These are phyloP conservation scores for Plebejus anna DNA, from an alignment of 2,888 invertebrate genomes.

Conservation along the genomic window DNA sequence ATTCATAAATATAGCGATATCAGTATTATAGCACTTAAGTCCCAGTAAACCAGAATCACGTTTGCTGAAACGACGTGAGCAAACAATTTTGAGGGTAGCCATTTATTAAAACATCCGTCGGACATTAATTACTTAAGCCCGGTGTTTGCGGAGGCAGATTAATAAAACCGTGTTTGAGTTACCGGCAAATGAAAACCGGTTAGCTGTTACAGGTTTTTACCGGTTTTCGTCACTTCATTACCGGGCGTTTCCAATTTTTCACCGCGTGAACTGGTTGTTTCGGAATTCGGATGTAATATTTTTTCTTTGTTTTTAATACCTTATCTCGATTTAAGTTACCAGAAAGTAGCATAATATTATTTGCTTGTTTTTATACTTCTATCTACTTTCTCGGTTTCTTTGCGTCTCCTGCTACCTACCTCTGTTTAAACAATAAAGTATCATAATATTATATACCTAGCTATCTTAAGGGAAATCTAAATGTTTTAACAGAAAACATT, in stretches of 20 bases:
- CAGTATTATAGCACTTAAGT: slow-evolving; percentile 34
- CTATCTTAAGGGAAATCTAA: too few species aligned
- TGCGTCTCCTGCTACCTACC: too few species aligned
- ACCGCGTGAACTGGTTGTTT: neutral
- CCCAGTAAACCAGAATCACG: slow-evolving; percentile 37
- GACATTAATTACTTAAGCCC: slow-evolving; percentile 52
- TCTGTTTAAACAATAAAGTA: too few species aligned
- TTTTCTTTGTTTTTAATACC: too few species aligned
- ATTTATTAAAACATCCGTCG: slow-evolving; percentile 53
- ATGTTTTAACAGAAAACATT: too few species aligned
- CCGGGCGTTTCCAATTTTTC: neutral
- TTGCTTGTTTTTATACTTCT: too few species aligned
- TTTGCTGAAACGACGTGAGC: slow-evolving; percentile 43
- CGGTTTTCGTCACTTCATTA: slow-evolving; percentile 26
- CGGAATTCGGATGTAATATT: neutral
- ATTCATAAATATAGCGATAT: neutral
- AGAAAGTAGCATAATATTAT: too few species aligned
- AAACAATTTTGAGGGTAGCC: slow-evolving; percentile 45
- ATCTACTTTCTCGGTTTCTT: too few species aligned
- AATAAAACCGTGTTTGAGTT: slow-evolving; percentile 52
- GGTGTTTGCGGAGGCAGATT: slow-evolving; percentile 46
- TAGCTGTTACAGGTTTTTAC: slow-evolving; percentile 34
- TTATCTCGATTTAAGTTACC: too few species aligned
- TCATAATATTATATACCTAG: too few species aligned
- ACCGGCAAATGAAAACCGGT: slow-evolving; percentile 41